Conservation (phyloP, 2,888 invertebrate genomes). For the Formica aserva region DNA sequence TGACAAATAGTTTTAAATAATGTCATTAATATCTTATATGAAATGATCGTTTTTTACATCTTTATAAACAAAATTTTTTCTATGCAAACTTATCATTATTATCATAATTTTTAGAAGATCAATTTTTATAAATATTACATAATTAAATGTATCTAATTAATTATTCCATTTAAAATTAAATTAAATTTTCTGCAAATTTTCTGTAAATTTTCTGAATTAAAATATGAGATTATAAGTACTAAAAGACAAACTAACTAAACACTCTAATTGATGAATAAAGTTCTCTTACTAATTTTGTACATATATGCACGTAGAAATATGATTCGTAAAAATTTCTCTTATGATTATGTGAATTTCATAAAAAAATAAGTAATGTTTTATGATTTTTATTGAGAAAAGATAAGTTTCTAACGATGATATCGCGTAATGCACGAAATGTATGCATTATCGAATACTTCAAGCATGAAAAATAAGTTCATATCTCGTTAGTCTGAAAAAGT, state of each 20-base stretch:
- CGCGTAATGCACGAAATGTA: not conserved
- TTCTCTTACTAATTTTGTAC: not conserved
- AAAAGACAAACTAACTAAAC: not conserved
- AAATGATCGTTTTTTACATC: not conserved
- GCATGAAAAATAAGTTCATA: conserved; percentile 44
- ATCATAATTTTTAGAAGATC: not conserved
- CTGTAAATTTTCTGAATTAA: not conserved
- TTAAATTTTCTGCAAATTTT: not conserved
- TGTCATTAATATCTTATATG: not conserved
- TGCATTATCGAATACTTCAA: conserved; percentile 27
- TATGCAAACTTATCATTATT: not conserved
- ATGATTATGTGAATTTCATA: not conserved
- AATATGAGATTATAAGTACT: not conserved
- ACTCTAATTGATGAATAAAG: not conserved
- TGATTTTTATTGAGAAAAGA: not conserved
- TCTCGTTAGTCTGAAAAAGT: conserved; percentile 14
- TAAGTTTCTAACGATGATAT: conserved; percentile 9
- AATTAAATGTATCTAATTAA: not conserved
- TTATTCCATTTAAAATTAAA: not conserved
- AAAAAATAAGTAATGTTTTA: not conserved
- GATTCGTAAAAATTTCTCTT: not conserved
- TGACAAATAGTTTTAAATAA: not conserved
- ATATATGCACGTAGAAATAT: not conserved
- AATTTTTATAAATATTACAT: not conserved
- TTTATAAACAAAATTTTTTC: not conserved